Evolutionary conservation across 37 sponge, comb jelly and placozoan genomes (phyloP).

Genomic region (Spongilla lacustris): DNA sequence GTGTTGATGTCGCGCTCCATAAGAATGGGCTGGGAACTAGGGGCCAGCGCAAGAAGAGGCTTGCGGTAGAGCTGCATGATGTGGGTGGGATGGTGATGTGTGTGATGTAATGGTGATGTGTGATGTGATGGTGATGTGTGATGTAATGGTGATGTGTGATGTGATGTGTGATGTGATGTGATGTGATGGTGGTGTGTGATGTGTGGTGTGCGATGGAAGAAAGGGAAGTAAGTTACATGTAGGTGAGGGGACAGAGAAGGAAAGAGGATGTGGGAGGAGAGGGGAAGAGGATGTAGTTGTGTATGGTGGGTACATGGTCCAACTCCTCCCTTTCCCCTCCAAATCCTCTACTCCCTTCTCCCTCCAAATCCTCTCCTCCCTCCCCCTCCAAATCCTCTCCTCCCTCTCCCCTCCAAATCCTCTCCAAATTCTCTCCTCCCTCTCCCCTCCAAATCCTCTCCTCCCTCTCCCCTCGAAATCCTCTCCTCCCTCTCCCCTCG

Average conservation of each 20-base stretch:
- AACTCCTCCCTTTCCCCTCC: not conserved
- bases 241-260: not conserved
- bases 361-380: not conserved
- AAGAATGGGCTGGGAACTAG: constrained; percentile 78
- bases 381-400: not conserved
- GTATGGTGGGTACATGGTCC: too few relatives aligned
- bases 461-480: too few relatives aligned
- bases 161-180: not conserved
- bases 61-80: constrained; percentile 73
- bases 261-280: too few relatives aligned
- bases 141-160: not conserved
- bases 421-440: too few relatives aligned
- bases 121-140: not conserved
- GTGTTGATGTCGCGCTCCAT: constrained; percentile 71
- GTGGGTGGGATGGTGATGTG: not conserved
- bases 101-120: not conserved
- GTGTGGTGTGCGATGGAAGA: not conserved
- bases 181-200: not conserved
- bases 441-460: too few relatives aligned
- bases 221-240: not conserved
- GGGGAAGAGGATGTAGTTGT: too few relatives aligned
- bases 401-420: not conserved
- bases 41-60: constrained; percentile 77
- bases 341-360: not conserved
- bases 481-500: too few relatives aligned